phyloP scores from a whole-genome alignment of 1,140 invertebrate species.

The Radopholus similis region DNA sequence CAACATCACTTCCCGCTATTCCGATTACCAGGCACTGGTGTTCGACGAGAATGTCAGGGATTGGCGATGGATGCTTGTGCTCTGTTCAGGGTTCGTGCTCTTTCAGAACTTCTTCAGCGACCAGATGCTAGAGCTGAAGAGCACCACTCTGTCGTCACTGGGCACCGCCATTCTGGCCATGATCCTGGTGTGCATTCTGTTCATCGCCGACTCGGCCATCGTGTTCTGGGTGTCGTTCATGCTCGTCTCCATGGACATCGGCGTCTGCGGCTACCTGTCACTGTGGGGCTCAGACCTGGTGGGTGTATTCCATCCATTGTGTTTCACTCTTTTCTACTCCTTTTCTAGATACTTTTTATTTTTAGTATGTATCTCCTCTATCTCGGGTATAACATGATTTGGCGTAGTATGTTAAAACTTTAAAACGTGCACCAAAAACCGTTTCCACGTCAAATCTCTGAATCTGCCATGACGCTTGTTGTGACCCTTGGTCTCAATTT shows the following conservation, averaged over 20 bases:
- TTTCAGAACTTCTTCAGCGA: constrained; percentile 60
- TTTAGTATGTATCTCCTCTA: no score
- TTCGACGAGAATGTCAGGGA: constrained; percentile 33
- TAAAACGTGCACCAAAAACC: no score
- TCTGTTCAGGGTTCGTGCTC: constrained; percentile 37
- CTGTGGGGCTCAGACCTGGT: constrained; percentile 57
- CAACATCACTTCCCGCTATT: constrained; percentile 54
- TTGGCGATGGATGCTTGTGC: background rate
- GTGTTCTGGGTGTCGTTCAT: constrained; percentile 60
- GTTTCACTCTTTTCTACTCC: no score
- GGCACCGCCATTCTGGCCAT: constrained; percentile 58
- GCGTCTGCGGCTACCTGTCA: constrained; percentile 57
- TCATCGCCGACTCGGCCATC: constrained; percentile 53
- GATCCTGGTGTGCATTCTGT: constrained; percentile 53
- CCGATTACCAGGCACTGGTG: constrained; percentile 54
- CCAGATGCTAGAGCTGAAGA: constrained; percentile 48
- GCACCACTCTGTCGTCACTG: constrained; percentile 50
- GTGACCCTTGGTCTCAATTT: no score
- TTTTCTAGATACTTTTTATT: no score
- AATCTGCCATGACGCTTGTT: no score
- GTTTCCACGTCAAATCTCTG: no score
- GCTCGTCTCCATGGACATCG: constrained; percentile 59
- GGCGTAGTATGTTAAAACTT: no score
- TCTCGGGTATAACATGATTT: no score
- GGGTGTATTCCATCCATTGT: no score